phyloP scores from a whole-genome alignment of 2,888 invertebrate genomes.

The Tenthredo livida region DNA sequence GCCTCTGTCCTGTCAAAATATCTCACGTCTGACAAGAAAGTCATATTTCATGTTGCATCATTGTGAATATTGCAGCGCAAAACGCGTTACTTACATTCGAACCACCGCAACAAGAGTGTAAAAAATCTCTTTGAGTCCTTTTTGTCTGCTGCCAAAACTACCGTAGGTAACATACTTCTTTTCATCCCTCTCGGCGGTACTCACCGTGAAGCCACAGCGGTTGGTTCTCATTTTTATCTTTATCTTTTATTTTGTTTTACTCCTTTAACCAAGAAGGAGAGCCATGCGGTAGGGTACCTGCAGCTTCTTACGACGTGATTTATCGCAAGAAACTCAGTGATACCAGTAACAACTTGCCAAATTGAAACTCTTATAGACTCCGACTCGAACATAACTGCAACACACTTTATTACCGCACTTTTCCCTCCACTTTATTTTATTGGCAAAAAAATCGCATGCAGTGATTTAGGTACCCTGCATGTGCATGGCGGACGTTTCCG shows the following conservation, averaged over 20 bases:
- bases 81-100: conserved; percentile 47
- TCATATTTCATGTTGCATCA: conserved; percentile 52
- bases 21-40: conserved; percentile 44
- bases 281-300: conserved; percentile 22
- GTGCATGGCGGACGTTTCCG: neutral
- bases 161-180: conserved; percentile 26
- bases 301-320: conserved; percentile 40
- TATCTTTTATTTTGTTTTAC: neutral
- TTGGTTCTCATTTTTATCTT: conserved; percentile 11
- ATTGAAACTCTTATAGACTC: conserved; percentile 41
- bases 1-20: conserved; percentile 36
- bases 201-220: neutral
- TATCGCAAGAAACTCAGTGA: conserved; percentile 36
- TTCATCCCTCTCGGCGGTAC: conserved; percentile 44
- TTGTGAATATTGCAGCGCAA: conserved; percentile 21
- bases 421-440: conserved; percentile 34
- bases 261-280: neutral
- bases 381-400: conserved; percentile 4
- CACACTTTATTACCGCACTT: conserved; percentile 21
- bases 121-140: conserved; percentile 32
- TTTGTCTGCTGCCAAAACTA: conserved; percentile 43
- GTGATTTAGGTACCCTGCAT: neutral
- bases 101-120: conserved; percentile 4
- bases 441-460: conserved; percentile 15
- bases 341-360: conserved; percentile 41